Evolutionary conservation across 2,797 vertebrate genomes (phyloP).

Genomic region (Tangara arthus): DNA sequence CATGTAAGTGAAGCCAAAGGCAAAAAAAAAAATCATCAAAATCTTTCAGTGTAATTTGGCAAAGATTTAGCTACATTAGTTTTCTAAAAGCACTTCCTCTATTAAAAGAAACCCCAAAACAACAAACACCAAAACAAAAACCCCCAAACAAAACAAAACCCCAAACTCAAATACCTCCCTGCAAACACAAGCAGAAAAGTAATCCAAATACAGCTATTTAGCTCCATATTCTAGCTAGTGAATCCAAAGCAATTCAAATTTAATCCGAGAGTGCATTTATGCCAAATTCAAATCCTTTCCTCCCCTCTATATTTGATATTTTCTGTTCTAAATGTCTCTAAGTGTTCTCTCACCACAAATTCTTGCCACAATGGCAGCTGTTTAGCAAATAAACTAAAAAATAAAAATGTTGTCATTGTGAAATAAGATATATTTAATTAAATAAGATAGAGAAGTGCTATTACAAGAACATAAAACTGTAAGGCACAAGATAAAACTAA

Average conservation of each 20-base stretch:
- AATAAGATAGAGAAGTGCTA: constrained; percentile 77
- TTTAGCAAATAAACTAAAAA: constrained; percentile 77
- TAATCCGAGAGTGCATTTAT: constrained; percentile 36
- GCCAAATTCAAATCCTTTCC: constrained; percentile 53
- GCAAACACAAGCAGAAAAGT: neutral
- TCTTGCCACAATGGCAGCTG: constrained; percentile 70
- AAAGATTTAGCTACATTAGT: neutral
- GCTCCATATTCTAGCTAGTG: neutral
- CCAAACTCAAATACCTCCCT: neutral
- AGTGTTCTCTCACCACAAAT: constrained; percentile 55
- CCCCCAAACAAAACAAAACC: neutral
- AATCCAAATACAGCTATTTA: neutral
- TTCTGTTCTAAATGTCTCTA: constrained; percentile 67
- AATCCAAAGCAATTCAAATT: constrained; percentile 55
- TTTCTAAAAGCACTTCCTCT: neutral
- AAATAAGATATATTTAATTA: constrained; percentile 84
- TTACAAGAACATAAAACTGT: constrained; percentile 81
- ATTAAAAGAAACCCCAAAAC: neutral
- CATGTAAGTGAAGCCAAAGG: neutral
- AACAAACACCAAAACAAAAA: neutral
- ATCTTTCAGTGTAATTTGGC: neutral
- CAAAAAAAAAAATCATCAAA: neutral
- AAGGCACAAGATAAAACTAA: constrained; percentile 80
- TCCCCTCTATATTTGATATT: constrained; percentile 22
- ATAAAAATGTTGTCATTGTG: constrained; percentile 76